A percentile compares a stretch with the other conserved stretches of the same genome.
Evolutionary conservation across 1,140 invertebrate genomes (phyloP).

Genomic region (Limonius californicus): DNA sequence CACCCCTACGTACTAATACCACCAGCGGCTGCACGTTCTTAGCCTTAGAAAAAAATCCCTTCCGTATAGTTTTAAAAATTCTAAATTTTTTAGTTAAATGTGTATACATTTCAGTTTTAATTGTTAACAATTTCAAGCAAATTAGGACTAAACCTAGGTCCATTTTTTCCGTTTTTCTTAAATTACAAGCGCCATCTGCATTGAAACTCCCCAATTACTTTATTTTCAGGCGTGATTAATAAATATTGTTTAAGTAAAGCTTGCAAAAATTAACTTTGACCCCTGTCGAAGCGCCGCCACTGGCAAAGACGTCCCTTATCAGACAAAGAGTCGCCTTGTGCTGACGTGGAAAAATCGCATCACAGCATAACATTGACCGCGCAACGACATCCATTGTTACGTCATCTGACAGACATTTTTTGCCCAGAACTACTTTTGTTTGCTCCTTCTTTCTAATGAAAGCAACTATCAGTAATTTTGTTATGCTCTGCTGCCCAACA

Average conservation of each 20-base stretch:
- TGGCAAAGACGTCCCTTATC: constrained; percentile 36
- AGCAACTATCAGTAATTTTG: constrained; percentile 12
- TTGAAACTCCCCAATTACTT: too few species aligned
- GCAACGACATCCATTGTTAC: constrained; percentile 43
- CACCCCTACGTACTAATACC: constrained; percentile 3
- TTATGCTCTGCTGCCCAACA: not conserved
- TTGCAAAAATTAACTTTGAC: too few species aligned
- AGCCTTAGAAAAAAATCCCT: not conserved
- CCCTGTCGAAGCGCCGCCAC: not conserved
- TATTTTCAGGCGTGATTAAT: too few species aligned
- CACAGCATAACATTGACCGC: constrained; percentile 46
- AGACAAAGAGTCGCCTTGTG: constrained; percentile 45
- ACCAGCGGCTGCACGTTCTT: not conserved
- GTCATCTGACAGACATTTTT: constrained; percentile 11
- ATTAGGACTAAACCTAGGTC: too few species aligned
- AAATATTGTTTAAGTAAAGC: too few species aligned
- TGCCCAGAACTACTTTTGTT: constrained; percentile 4
- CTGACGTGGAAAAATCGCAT: constrained; percentile 46
- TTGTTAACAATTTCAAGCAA: too few species aligned
- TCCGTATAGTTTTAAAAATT: too few species aligned
- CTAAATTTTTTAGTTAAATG: too few species aligned
- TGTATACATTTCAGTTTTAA: too few species aligned
- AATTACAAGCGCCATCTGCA: too few species aligned
- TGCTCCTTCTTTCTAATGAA: constrained; percentile 10
- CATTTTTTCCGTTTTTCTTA: too few species aligned